Conservation (phyloP, 2,797 vertebrate genomes). For the Tadarida brasiliensis region DNA sequence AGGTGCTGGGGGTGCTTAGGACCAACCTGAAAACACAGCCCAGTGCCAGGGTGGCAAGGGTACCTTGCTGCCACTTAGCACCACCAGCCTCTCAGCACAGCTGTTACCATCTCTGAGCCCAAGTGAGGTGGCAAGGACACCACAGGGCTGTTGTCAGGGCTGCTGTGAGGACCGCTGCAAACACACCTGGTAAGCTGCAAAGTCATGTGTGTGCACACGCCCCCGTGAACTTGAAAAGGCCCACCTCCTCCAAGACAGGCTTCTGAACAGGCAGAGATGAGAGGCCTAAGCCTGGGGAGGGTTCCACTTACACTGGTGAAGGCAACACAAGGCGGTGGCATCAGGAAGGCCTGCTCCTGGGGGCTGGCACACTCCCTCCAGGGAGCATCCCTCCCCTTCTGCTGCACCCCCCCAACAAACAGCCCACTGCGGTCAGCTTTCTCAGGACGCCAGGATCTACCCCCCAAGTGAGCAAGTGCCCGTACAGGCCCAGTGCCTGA, state of each 20-base stretch:
- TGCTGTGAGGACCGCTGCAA: neutral
- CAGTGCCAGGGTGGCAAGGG: neutral
- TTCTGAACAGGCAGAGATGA: neutral
- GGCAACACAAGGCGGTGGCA: neutral
- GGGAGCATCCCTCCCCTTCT: neutral
- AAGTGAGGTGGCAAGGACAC: neutral
- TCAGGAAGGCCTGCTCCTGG: neutral
- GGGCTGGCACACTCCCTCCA: neutral
- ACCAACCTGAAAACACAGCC: neutral
- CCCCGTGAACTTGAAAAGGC: neutral
- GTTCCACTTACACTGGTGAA: neutral
- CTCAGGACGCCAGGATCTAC: neutral
- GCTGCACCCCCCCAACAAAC: neutral
- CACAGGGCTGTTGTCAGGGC: neutral
- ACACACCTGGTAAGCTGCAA: neutral
- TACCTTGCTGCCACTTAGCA: fast-evolving
- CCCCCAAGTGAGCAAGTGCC: neutral
- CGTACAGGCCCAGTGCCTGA: neutral
- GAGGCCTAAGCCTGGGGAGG: neutral
- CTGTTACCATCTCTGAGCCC: neutral
- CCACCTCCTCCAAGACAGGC: neutral
- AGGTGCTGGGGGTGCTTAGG: neutral
- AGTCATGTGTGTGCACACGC: neutral
- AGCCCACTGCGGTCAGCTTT: neutral
- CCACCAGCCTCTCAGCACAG: neutral